phyloP scores from a whole-genome alignment of 2,797 vertebrate genomes.

The Notolepis coatsorum region DNA sequence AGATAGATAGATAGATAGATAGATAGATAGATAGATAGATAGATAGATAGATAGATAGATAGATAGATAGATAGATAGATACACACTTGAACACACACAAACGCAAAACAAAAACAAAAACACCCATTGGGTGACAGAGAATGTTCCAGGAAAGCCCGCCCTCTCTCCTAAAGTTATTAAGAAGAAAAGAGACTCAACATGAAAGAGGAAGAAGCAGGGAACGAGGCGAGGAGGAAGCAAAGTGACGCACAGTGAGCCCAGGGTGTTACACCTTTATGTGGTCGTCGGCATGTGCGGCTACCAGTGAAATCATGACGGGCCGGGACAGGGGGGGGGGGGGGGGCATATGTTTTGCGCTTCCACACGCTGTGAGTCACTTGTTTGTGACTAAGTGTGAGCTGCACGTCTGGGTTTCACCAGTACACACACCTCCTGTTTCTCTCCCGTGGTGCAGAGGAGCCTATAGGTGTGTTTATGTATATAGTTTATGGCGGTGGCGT shows the following conservation, averaged over 20 bases:
- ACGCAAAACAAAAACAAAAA: constrained; percentile 24
- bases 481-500: too few species aligned
- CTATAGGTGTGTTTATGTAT: too few species aligned
- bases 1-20: neutral
- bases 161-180: constrained; percentile 34
- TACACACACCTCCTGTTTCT: too few species aligned
- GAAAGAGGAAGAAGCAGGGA: constrained; percentile 35
- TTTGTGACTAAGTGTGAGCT: constrained; percentile 44
- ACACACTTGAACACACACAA: neutral
- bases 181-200: constrained; percentile 41
- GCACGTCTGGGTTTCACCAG: too few species aligned
- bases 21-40: neutral
- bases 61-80: neutral
- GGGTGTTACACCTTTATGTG: constrained; percentile 44
- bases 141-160: constrained; percentile 57
- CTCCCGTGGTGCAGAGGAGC: too few species aligned
- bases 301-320: constrained; percentile 35
- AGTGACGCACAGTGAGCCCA: constrained; percentile 62
- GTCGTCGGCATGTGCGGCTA: constrained; percentile 46
- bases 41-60: neutral
- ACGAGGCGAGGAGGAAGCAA: constrained; percentile 51
- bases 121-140: neutral
- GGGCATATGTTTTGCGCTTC: neutral
- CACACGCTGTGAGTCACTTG: constrained; percentile 26
- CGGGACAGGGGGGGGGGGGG: too few species aligned